phyloP scores from a whole-genome alignment of 1,140 invertebrate genomes.

The Kradibia gibbosae region DNA sequence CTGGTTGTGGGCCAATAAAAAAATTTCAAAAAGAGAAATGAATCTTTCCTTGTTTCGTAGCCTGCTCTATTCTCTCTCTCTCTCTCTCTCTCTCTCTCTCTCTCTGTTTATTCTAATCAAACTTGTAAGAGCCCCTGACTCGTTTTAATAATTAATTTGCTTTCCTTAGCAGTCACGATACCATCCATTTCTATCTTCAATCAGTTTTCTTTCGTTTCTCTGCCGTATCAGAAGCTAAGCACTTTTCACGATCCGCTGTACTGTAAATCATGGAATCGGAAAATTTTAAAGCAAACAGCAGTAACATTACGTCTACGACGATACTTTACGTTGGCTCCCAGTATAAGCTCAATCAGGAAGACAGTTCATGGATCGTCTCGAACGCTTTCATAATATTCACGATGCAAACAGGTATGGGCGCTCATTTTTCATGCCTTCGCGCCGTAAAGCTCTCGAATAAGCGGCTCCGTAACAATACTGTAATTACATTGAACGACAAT shows the following conservation, averaged over 20 bases:
- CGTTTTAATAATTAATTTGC: constrained; percentile 62
- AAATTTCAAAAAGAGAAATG: constrained; percentile 41
- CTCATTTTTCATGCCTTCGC: not conserved
- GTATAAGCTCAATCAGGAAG: constrained; percentile 80
- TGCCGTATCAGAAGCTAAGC: not conserved
- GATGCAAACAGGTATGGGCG: constrained; percentile 91
- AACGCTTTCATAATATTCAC: constrained; percentile 97
- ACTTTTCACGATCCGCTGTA: not conserved
- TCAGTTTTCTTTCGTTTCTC: constrained; percentile 21
- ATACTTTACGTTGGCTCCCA: constrained; percentile 53
- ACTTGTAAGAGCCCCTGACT: constrained; percentile 3
- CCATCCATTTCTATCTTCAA: not conserved
- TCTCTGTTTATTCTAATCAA: constrained; percentile 31
- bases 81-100: no score
- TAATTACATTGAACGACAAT: no score
- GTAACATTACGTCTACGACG: not conserved
- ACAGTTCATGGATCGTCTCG: constrained; percentile 93
- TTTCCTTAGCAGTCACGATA: constrained; percentile 53
- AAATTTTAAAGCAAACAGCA: not conserved
- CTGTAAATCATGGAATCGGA: not conserved
- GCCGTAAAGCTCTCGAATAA: no score
- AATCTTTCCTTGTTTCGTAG: not conserved
- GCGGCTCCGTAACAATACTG: no score
- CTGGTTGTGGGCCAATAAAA: constrained; percentile 66
- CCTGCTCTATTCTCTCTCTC: constrained; percentile 6